phyloP scores from a whole-genome alignment of 2,113 vertebrate species.

The Prunella himalayana region DNA sequence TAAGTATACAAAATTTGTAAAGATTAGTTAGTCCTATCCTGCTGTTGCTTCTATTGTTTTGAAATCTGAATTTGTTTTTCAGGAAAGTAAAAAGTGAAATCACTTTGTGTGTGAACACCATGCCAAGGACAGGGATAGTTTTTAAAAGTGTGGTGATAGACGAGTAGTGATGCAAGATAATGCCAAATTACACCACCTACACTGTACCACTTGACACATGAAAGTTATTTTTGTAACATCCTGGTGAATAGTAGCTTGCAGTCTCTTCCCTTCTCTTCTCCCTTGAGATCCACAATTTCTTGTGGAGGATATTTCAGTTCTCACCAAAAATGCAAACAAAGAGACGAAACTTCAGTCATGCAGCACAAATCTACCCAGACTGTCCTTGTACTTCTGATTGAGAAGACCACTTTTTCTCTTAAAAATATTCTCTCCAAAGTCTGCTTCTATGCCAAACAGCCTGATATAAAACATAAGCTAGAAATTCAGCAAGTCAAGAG shows the following conservation, averaged over 20 bases:
- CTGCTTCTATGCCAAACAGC: not conserved
- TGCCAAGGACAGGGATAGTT: slow-evolving; percentile 11
- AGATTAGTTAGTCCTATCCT: not conserved
- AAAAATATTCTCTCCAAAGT: not conserved
- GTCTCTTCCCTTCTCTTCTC: not conserved
- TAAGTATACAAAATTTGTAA: not conserved
- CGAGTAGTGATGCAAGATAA: not conserved
- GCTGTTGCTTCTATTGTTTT: not conserved
- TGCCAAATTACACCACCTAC: slow-evolving; percentile 41
- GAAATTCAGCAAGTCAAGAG: not conserved
- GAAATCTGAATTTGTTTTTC: not conserved
- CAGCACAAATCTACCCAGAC: not conserved
- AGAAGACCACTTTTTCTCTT: not conserved
- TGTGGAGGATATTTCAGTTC: not conserved
- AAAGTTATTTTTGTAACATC: slow-evolving; percentile 16
- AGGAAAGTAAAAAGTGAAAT: not conserved
- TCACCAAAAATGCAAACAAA: not conserved
- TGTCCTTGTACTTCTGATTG: not conserved
- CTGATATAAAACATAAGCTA: not conserved
- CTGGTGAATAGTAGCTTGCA: not conserved
- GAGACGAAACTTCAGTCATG: not conserved
- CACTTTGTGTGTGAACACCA: not conserved
- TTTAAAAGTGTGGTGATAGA: slow-evolving; percentile 20
- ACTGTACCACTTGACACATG: not conserved
- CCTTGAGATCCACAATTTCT: not conserved